Conservation (phyloP, 1,140 invertebrate genomes). For the Atta colombica region DNA sequence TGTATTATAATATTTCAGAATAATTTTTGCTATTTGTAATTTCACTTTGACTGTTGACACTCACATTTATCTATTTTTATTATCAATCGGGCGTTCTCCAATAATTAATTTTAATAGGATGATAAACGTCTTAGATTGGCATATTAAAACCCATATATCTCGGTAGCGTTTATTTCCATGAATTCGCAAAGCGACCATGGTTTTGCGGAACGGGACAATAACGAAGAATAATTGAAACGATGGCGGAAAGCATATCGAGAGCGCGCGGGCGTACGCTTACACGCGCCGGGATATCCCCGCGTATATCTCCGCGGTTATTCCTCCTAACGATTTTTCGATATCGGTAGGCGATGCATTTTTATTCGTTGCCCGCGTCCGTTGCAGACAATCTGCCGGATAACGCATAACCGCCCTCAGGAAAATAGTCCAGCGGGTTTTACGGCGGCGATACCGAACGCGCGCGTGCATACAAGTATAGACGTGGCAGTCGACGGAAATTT, state of each 20-base stretch:
- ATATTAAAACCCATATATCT: neutral
- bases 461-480: conserved; percentile 1
- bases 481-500: conserved; percentile 65
- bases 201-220: conserved; percentile 56
- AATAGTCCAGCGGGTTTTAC: conserved; percentile 70
- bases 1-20: neutral
- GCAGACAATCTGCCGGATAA: conserved; percentile 76
- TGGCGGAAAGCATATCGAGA: conserved; percentile 32
- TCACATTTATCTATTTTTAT: neutral
- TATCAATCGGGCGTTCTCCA: neutral
- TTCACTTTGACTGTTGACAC: neutral
- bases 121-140: neutral
- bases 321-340: conserved; percentile 77
- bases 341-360: conserved; percentile 73
- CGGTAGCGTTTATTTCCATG: conserved; percentile 34
- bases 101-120: neutral
- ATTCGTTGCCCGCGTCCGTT: conserved; percentile 67
- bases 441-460: conserved; percentile 13
- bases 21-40: neutral
- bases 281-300: conserved; percentile 25
- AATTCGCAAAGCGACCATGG: conserved; percentile 59
- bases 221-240: conserved; percentile 71
- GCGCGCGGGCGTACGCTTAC: neutral
- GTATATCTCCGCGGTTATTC: conserved; percentile 68
- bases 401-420: conserved; percentile 68